phyloP scores from a whole-genome alignment of 2,888 invertebrate species.

The Dynastes grantii region DNA sequence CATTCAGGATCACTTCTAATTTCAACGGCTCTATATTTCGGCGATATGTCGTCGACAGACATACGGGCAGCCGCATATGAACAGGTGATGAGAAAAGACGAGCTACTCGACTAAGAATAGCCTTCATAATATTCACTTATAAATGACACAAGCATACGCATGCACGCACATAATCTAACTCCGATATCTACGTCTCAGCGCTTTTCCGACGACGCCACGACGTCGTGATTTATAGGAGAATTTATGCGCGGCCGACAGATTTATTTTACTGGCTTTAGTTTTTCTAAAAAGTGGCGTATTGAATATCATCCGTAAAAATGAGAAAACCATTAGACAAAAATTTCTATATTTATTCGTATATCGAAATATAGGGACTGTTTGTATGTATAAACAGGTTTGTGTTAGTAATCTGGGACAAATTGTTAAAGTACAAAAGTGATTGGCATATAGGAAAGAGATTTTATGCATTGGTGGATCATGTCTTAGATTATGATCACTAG shows the following conservation, averaged over 20 bases:
- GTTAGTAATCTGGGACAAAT: not conserved
- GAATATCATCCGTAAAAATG: constrained; percentile 23
- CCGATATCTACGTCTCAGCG: constrained; percentile 33
- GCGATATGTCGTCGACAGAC: constrained; percentile 7
- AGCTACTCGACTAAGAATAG: constrained; percentile 58
- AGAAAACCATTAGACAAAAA: not conserved
- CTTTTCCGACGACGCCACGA: constrained; percentile 25
- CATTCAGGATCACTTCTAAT: constrained; percentile 18
- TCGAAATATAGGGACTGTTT: not conserved
- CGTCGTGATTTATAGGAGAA: constrained; percentile 32
- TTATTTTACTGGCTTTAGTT: constrained; percentile 19
- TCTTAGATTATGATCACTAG: not conserved
- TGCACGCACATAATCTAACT: constrained; percentile 19
- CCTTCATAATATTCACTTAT: constrained; percentile 59
- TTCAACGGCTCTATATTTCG: constrained; percentile 20
- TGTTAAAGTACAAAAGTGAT: not conserved
- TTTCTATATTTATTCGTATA: not conserved
- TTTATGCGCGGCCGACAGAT: constrained; percentile 28
- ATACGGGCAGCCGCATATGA: constrained; percentile 54
- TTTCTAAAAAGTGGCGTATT: constrained; percentile 20
- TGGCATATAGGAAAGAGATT: not conserved
- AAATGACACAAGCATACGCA: constrained; percentile 55
- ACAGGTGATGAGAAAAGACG: constrained; percentile 59
- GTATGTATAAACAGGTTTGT: not conserved
- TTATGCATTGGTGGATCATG: not conserved